Base-by-base conservation (phyloP, 2,113 vertebrate genomes). In the Crocuta crocuta region DNA sequence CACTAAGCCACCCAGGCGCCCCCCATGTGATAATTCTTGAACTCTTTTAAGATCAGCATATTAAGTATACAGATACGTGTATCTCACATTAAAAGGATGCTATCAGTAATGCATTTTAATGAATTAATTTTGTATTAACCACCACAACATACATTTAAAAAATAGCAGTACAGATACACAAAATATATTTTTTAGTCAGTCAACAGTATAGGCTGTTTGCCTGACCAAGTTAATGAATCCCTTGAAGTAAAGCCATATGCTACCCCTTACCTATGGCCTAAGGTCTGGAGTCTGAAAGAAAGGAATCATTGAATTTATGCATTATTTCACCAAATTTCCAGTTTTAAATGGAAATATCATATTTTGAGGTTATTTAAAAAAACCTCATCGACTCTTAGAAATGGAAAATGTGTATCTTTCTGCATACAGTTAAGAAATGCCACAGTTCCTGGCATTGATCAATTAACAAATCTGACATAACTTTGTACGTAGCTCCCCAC, bases 41-140 rank as follows among this genome's bases (percentile, higher is more conserved):
- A 79, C 33, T 94, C 33, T 53, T 78, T 61, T 61, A 89, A 93
- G 48, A 31, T 50, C 9, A 28, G 28, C 53, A 68, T n/a, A 66
- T 84, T 91, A 76, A 93, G 26, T 28, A 71, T 39, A 63, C 33
- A 17, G 23, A 58, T 81, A 31, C 2, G 24, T 45, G 33, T 26
- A 19, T 10, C 1, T 79, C 39, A 65, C 10, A 63, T 48, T 79
- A 55, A 73, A 81, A 85, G n/a, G n/a, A 92, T 17, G 73, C 26
- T 33, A 17, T 55, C 55, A 74, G 6, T 21, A 81, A n/a, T 0
- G 45, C 33, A 4, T 73, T 86, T 70, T 61, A 95, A 39, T 80
- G 90, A 96, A 82, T 89, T 61, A 65, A 73, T 53, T 81, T 66
- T 88, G 10, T 21, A 53, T 84, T 83, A 96, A 33, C 43, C 26